Evolutionary conservation across 1,140 invertebrate genomes (phyloP), one percentile per base, ranked within the genome.

Genomic region (Meloidogyne hapla): DNA sequence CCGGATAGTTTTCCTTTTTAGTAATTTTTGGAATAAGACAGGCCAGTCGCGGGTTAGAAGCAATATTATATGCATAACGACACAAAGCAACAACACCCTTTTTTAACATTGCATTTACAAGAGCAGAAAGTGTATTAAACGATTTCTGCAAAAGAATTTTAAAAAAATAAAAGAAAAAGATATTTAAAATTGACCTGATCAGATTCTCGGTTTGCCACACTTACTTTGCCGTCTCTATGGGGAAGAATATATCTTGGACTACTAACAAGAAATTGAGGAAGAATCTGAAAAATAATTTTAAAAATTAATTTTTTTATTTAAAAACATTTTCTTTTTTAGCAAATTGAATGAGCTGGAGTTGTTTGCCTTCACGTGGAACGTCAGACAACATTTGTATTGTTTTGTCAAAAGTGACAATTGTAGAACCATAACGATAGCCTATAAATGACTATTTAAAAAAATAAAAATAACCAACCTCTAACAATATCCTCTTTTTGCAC

Each of bases 281-380:
- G 66, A 56, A 78, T 79, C 77, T 78, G 28, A 76, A 33, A 75
- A 9, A 21, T 80, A 8, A 33, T 2, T 33, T 40, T 23, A 33
- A 21, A 8, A 75, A 75, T 66, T 66, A 18, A 56, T n/a, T n/a
- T 5, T n/a, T 38, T 12, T 0, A n/a, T 38, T 13, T 1, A 71
- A 33, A 38, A 8, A 75, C 77, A 63, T 78, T 78, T 79, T 78
- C 77, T n/a, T 45, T 38, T 56, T 69, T 77, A 21, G 68, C 69
- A 66, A 78, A 78, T 69, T 78, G 77, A 28, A 78, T 13, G 15
- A 78, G 77, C 62, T 78, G 77, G n/a, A 78, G 78, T 63, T 78
- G 77, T 26, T 80, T 78, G 12, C 77, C 77, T 13, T 78, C 77
- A 23, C 61, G 26, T 26, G 40, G 33, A 45, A 63, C 75, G 0